Evolutionary conservation across 2,113 vertebrate genomes (phyloP).

Genomic region (Gracilinanus agilis): DNA sequence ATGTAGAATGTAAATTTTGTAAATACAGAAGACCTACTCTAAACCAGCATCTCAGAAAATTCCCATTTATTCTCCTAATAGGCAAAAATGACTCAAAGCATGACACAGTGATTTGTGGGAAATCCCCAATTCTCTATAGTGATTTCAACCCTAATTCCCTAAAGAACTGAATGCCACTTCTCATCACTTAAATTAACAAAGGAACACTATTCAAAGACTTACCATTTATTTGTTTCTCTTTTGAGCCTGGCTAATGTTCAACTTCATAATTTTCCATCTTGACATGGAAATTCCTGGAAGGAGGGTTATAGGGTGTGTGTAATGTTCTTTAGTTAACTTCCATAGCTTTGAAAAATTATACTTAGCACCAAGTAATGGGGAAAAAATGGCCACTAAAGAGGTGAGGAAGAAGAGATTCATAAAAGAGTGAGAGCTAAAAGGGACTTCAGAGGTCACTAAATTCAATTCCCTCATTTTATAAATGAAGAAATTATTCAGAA

Average conservation of each 20-base stretch:
- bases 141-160: background rate
- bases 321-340: constrained; percentile 5
- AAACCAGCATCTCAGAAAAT: background rate
- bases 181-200: constrained; percentile 4
- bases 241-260: background rate
- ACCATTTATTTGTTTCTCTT: background rate
- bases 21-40: background rate
- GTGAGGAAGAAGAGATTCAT: background rate
- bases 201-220: background rate
- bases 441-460: background rate
- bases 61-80: background rate
- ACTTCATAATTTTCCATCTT: background rate
- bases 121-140: constrained; percentile 21
- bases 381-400: background rate
- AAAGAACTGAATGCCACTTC: background rate
- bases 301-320: background rate
- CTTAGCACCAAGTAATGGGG: background rate
- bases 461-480: background rate
- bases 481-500: background rate
- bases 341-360: background rate
- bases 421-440: background rate
- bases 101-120: background rate
- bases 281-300: background rate
- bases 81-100: background rate
- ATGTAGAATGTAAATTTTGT: background rate